Conservation (phyloP, 2,113 vertebrate genomes). For the Malurus cyaneus region DNA sequence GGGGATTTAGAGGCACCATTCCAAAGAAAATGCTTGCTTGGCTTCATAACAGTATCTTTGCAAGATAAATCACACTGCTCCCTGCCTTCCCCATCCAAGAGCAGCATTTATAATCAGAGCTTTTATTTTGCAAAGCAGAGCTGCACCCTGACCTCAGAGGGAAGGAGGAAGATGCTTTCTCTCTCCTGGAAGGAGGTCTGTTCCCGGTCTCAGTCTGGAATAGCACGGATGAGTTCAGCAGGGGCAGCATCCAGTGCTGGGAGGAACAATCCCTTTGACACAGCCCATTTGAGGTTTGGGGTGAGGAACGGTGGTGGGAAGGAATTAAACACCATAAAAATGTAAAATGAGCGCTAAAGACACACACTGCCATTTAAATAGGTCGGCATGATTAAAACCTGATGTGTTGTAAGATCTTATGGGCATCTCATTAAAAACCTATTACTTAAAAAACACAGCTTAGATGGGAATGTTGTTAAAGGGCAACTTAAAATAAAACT, state of each 20-base stretch:
- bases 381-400: slow-evolving; percentile 33
- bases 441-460: slow-evolving; percentile 63
- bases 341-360: background rate
- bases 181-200: background rate
- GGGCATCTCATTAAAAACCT: slow-evolving; percentile 62
- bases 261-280: background rate
- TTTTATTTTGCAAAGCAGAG: slow-evolving; percentile 26
- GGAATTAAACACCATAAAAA: slow-evolving; percentile 51
- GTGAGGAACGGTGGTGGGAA: background rate
- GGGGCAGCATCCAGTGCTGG: background rate
- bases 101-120: background rate
- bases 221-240: background rate
- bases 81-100: background rate
- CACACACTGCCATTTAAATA: slow-evolving; percentile 29
- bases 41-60: background rate
- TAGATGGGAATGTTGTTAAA: slow-evolving; percentile 66
- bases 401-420: slow-evolving; percentile 50
- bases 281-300: slow-evolving; percentile 19
- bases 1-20: background rate
- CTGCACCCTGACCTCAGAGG: background rate
- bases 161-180: background rate
- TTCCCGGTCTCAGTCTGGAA: background rate
- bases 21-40: slow-evolving; percentile 1
- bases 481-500: slow-evolving; percentile 67
- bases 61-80: background rate